Base-by-base conservation (phyloP, 2,888 invertebrate species). In the Nipponacmea schrenckii region DNA sequence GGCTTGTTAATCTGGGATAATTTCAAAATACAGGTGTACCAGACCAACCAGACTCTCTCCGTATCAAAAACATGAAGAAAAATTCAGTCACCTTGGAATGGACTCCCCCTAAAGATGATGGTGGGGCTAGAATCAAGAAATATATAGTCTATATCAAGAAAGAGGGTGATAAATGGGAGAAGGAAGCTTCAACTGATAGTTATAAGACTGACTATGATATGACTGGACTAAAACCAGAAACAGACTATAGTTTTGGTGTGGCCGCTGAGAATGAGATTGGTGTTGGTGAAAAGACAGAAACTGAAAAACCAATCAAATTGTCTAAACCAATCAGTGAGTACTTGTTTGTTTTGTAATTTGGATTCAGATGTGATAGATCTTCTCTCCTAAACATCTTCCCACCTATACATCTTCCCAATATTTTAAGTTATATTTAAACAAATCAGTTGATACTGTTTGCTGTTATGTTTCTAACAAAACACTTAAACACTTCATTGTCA, bases 181-280 rank as follows among this genome's bases (percentile, higher is more conserved):
- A 80, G 70, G 74, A 82, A 31, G 75, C 79, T 12, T 77, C 80
- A 14, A 79, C 82, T 12, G 84, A 83, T 46, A 70, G 75, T n/a
- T 84, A 76, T 74, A 80, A 79, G 62, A 83, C 79, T 2, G 73
- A 77, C 64, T 76, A 74, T 24, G 72, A 75, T 7, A 78, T 82
- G 15, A 74, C 78, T 56, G 79, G 82, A 62, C 78, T 85, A 64
- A 77, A 84, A 27, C 83, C 80, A 67, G 87, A 86, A 62, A 81
- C 80, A 68, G 80, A 86, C 27, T 89, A 87, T 77, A 76, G 84
- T 69, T 86, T 89, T 79, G 84, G 85, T 68, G 88, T 89, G 8
- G 79, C 80, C 12, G 89, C 89, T n/a, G 87, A 87, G 72, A 89
- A 89, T 77, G 84, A 85, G 20, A 80, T 83, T 63, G 87, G 86